These are phyloP conservation scores for Nebria ingens DNA, from an alignment of 1,140 invertebrate genomes.

Conservation along the genomic window DNA sequence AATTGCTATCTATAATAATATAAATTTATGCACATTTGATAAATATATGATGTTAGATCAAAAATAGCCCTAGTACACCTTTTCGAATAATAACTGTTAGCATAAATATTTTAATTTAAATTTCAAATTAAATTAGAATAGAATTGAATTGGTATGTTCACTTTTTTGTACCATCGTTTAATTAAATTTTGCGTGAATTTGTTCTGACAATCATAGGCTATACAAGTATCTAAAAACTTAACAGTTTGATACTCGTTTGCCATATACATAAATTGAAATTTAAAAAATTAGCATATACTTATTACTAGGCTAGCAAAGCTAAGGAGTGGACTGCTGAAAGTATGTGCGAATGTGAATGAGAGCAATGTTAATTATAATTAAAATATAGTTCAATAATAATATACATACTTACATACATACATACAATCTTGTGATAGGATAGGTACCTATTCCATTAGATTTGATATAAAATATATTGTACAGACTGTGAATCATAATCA, in stretches of 20 bases:
- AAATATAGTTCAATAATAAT: neutral
- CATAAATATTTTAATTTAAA: neutral
- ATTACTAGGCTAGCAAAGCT: neutral
- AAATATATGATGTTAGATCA: neutral
- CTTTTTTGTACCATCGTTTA: neutral
- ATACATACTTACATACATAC: neutral
- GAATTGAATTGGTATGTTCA: neutral
- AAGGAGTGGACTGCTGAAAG: neutral
- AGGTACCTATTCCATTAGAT: conserved; percentile 4
- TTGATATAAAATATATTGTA: neutral
- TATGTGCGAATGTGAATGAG: neutral
- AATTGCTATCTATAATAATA: neutral
- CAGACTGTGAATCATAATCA: conserved; percentile 8
- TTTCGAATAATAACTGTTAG: neutral
- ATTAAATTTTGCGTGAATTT: conserved; percentile 8
- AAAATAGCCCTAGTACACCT: neutral
- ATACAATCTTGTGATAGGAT: conserved; percentile 7
- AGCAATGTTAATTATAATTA: neutral
- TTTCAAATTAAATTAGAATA: neutral
- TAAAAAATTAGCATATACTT: neutral
- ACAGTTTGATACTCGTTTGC: conserved; percentile 2
- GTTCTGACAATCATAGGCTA: conserved; percentile 7
- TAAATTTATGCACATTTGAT: conserved; percentile 1
- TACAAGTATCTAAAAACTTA: conserved; percentile 1
- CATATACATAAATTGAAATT: conserved; percentile 5